These are phyloP conservation scores for Gallinago nigripennis DNA, from an alignment of 2,797 vertebrate genomes.

Conservation along the genomic window DNA sequence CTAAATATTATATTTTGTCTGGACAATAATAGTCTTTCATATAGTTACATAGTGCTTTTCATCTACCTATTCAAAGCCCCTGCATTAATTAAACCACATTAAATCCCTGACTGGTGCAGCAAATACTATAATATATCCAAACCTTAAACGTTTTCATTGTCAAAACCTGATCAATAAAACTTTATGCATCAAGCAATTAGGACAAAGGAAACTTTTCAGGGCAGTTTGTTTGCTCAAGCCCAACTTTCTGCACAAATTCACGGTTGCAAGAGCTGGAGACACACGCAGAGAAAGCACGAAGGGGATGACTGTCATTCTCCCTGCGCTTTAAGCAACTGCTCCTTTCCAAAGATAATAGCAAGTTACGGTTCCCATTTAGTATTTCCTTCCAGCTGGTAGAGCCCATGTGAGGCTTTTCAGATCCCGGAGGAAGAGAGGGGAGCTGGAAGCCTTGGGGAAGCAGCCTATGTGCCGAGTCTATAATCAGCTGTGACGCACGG, in stretches of 20 bases:
- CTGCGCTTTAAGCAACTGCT: rapidly evolving
- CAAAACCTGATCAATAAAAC: background rate
- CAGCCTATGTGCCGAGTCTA: background rate
- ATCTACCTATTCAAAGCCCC: background rate
- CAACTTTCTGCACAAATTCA: background rate
- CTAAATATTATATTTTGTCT: constrained; percentile 23
- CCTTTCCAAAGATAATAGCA: background rate
- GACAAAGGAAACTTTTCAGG: background rate
- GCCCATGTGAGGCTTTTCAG: background rate
- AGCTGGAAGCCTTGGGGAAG: background rate
- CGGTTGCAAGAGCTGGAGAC: background rate
- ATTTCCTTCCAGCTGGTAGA: background rate
- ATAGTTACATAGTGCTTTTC: background rate
- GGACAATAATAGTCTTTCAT: background rate
- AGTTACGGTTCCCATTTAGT: rapidly evolving
- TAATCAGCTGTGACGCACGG: background rate
- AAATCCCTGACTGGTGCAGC: background rate
- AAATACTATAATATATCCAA: background rate
- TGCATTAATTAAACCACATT: background rate
- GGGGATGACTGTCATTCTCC: background rate
- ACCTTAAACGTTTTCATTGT: background rate
- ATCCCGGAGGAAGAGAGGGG: background rate
- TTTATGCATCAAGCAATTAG: background rate
- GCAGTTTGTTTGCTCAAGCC: background rate
- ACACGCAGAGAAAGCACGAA: rapidly evolving